Conservation (phyloP, 1,140 invertebrate genomes). For the Drosophila pseudoobscura region DNA sequence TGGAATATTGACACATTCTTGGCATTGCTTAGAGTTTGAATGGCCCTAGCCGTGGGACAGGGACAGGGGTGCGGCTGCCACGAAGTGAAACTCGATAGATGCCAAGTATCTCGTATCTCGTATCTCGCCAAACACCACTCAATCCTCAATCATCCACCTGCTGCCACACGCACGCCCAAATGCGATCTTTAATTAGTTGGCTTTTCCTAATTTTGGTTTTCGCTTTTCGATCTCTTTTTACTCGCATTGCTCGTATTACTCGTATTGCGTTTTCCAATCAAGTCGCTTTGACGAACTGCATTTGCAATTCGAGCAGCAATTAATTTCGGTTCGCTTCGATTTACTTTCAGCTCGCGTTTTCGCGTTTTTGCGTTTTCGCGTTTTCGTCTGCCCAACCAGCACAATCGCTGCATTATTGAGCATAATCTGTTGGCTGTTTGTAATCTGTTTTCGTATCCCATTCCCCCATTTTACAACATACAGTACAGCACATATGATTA, state of each 20-base stretch:
- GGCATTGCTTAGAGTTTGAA: constrained; percentile 28
- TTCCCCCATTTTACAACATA: background rate
- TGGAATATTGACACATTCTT: constrained; percentile 35
- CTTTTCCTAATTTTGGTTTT: constrained; percentile 3
- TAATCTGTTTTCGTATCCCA: background rate
- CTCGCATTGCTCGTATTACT: background rate
- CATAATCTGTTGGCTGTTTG: constrained; percentile 31
- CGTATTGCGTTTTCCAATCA: constrained; percentile 24
- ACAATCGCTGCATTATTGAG: constrained; percentile 19
- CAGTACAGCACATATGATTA: background rate
- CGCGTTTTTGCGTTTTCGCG: constrained; percentile 28
- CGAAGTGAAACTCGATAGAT: constrained; percentile 35
- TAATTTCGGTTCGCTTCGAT: constrained; percentile 37
- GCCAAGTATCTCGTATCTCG: constrained; percentile 1
- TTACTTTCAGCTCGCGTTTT: constrained; percentile 43
- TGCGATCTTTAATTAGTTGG: constrained; percentile 39
- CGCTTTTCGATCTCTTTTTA: constrained; percentile 18
- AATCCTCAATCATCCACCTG: background rate
- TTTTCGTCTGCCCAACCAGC: too few species aligned
- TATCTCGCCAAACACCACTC: too few species aligned
- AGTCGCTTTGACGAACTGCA: constrained; percentile 49
- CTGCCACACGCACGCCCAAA: constrained; percentile 24
- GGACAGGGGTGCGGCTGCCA: constrained; percentile 6
- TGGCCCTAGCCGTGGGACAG: constrained; percentile 14
- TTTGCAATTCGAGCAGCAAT: constrained; percentile 45